These are phyloP conservation scores for Willisornis vidua DNA, from an alignment of 2,113 vertebrate genomes.

Conservation along the genomic window DNA sequence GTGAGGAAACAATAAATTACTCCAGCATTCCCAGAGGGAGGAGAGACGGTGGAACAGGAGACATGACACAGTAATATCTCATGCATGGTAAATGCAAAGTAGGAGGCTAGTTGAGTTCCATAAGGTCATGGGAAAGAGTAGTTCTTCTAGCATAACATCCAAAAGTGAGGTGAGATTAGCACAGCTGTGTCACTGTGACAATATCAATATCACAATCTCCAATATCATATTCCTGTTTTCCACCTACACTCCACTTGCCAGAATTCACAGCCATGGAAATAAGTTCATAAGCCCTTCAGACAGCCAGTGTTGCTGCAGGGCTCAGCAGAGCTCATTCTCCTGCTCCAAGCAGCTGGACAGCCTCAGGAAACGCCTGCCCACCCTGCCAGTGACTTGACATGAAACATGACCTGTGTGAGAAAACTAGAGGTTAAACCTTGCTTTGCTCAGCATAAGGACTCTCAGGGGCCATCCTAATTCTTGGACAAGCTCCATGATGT, in stretches of 20 bases:
- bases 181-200: not conserved
- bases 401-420: slow-evolving; percentile 39
- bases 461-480: not conserved
- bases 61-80: not conserved
- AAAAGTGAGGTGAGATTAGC: slow-evolving; percentile 35
- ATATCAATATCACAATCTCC: not conserved
- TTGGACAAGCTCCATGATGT: not conserved
- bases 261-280: slow-evolving; percentile 22
- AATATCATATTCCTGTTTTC: not conserved
- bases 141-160: slow-evolving; percentile 5
- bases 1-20: slow-evolving; percentile 31
- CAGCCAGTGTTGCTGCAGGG: not conserved
- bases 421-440: not conserved
- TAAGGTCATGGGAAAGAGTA: slow-evolving; percentile 71
- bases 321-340: not conserved
- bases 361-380: not conserved
- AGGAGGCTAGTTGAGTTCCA: slow-evolving; percentile 62
- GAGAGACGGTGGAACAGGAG: not conserved
- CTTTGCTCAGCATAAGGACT: not conserved
- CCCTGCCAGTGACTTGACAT: rapidly evolving
- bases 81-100: slow-evolving; percentile 33
- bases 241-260: not conserved
- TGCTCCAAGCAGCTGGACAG: not conserved
- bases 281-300: not conserved
- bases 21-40: not conserved